Conservation (phyloP, 2,797 vertebrate species). For the Xenentodon cancila region DNA sequence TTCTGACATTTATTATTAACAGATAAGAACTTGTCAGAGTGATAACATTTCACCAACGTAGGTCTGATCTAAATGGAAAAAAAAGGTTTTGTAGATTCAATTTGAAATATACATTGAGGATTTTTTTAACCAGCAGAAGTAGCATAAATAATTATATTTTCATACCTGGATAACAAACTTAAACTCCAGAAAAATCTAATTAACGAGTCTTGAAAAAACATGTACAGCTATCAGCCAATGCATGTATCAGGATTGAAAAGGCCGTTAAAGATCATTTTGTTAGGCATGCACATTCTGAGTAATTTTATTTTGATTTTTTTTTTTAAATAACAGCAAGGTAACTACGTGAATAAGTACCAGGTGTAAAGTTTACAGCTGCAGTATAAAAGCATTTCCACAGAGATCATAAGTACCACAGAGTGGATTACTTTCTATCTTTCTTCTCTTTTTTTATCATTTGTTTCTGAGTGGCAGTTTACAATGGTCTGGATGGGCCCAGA, state of each 20-base stretch:
- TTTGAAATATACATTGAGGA: neutral
- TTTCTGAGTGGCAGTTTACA: neutral
- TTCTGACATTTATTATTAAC: constrained; percentile 11
- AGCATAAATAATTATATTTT: neutral
- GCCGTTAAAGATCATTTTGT: too few relatives aligned
- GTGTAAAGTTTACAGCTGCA: too few relatives aligned
- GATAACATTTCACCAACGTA: constrained; percentile 1
- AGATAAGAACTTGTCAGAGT: constrained; percentile 1
- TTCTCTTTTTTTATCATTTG: constrained; percentile 1
- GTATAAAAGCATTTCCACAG: too few relatives aligned
- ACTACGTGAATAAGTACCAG: too few relatives aligned
- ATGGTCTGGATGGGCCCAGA: neutral
- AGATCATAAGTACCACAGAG: too few relatives aligned
- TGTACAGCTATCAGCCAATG: too few relatives aligned
- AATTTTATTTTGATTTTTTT: neutral
- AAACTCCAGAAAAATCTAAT: neutral
- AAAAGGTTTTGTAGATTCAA: constrained; percentile 1
- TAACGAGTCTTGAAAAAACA: too few relatives aligned
- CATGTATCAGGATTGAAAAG: too few relatives aligned
- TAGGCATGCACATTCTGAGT: neutral
- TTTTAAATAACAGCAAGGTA: too few relatives aligned
- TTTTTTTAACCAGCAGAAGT: neutral
- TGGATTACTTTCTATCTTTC: too few relatives aligned
- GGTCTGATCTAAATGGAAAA: neutral
- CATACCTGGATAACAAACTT: neutral